A percentile compares a stretch with the other conserved stretches of the same genome.
These are phyloP conservation scores for Chionis minor DNA, from an alignment of 2,113 vertebrate genomes.

Conservation along the genomic window DNA sequence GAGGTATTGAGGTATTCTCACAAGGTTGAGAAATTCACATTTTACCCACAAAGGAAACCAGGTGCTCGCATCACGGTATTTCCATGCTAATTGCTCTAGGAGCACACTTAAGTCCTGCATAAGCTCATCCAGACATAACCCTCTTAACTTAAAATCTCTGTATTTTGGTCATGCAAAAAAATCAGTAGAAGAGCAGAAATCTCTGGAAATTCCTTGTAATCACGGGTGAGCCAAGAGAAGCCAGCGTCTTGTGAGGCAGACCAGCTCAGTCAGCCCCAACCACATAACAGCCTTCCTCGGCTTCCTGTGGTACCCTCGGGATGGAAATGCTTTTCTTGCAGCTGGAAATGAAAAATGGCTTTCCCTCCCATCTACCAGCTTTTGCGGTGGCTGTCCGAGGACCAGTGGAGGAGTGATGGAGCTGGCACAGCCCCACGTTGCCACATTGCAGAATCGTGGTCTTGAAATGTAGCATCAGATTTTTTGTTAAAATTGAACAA, in stretches of 20 bases:
- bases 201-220: neutral
- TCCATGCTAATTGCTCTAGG: neutral
- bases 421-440: neutral
- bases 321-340: neutral
- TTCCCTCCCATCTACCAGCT: neutral
- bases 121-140: neutral
- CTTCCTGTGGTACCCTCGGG: neutral
- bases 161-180: neutral
- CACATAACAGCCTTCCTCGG: neutral
- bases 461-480: neutral
- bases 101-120: neutral
- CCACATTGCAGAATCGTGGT: neutral
- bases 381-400: neutral
- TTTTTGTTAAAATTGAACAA: neutral
- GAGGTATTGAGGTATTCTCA: fast-evolving
- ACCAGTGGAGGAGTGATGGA: neutral
- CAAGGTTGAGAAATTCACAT: neutral
- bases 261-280: neutral
- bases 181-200: neutral
- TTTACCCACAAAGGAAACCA: neutral
- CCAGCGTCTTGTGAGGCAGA: neutral
- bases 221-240: neutral
- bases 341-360: neutral
- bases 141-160: neutral
- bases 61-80: neutral